Conservation (phyloP, 1,140 invertebrate genomes). For the Drosophila trapezifrons region DNA sequence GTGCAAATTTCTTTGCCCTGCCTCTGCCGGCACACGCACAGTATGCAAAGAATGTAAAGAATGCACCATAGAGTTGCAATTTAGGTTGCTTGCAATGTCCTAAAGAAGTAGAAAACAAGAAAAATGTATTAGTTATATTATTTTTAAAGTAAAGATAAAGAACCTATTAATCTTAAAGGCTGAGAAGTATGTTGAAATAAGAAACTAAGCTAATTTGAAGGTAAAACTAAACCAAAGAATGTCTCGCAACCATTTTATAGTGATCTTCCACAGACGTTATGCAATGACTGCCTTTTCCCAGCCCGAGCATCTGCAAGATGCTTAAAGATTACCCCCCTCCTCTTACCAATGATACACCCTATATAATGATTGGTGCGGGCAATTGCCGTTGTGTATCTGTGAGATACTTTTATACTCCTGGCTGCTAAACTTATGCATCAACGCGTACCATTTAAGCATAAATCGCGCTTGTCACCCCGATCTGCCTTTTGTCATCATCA, state of each 20-base stretch:
- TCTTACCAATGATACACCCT: slow-evolving; percentile 9
- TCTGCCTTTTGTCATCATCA: slow-evolving; percentile 68
- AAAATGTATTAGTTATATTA: no score
- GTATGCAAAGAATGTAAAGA: no score
- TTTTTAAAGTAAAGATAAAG: no score
- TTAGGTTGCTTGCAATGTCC: no score
- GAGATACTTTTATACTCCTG: slow-evolving; percentile 50
- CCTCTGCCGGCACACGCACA: no score
- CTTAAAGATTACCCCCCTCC: neutral
- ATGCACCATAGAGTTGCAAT: no score
- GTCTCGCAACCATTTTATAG: neutral
- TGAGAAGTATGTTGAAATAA: no score
- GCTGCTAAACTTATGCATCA: slow-evolving; percentile 73
- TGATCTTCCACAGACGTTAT: neutral
- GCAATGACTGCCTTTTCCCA: neutral
- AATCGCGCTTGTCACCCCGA: slow-evolving; percentile 75
- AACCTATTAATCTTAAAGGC: no score
- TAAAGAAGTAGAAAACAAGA: no score
- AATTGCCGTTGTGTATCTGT: slow-evolving; percentile 47
- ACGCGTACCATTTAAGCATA: slow-evolving; percentile 79
- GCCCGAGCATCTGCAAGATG: slow-evolving; percentile 1
- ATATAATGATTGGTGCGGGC: slow-evolving; percentile 17
- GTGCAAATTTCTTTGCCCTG: no score
- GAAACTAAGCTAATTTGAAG: no score
- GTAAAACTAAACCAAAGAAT: neutral